Conservation (phyloP, 2,888 invertebrate genomes). For the Cybosia mesomella region DNA sequence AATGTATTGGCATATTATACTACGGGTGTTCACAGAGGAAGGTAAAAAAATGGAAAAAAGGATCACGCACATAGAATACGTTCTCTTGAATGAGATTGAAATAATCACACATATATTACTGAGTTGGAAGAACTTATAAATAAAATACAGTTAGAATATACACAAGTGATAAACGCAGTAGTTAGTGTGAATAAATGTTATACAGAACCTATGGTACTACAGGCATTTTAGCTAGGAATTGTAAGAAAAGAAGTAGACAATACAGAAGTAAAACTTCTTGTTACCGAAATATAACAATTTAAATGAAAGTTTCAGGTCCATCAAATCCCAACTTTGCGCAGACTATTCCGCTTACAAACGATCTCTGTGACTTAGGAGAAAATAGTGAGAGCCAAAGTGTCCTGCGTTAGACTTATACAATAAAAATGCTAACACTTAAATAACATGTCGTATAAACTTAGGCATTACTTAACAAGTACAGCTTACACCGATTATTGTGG, state of each 20-base stretch:
- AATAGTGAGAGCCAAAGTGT: constrained; percentile 67
- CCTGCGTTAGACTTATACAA: constrained; percentile 78
- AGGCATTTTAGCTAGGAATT: not conserved
- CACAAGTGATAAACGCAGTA: not conserved
- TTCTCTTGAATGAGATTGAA: not conserved
- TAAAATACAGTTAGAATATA: not conserved
- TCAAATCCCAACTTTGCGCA: constrained; percentile 50
- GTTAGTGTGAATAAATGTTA: not conserved
- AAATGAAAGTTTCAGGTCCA: not conserved
- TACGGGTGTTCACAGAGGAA: no score
- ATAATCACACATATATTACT: not conserved
- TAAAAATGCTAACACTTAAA: constrained; percentile 83
- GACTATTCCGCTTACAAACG: constrained; percentile 43
- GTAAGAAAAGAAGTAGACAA: not conserved
- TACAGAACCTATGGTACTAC: not conserved
- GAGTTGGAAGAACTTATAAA: constrained; percentile 4
- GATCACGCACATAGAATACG: not conserved
- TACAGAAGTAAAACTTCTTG: not conserved
- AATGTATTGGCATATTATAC: not conserved
- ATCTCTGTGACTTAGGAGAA: constrained; percentile 47
- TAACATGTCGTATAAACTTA: constrained; percentile 83
- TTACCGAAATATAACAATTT: not conserved
- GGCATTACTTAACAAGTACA: constrained; percentile 83
- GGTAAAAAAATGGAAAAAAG: not conserved
- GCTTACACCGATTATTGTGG: constrained; percentile 73